These are phyloP conservation scores for Pagetopsis macropterus DNA, from an alignment of 2,797 vertebrate species.

Conservation along the genomic window DNA sequence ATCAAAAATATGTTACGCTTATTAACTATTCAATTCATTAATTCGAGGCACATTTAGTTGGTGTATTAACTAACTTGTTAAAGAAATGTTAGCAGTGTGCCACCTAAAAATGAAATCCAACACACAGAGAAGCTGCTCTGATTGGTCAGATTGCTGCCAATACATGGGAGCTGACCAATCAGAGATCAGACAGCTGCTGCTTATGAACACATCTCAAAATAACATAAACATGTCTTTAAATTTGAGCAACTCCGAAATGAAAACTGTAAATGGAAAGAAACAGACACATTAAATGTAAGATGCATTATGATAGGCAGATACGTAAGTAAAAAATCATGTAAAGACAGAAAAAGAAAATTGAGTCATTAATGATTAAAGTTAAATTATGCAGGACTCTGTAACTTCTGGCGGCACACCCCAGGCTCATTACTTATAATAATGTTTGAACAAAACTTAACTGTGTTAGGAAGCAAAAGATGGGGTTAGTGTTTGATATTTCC, in stretches of 20 bases:
- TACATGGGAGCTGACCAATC: background rate
- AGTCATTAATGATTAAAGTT: background rate
- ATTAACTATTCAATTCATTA: background rate
- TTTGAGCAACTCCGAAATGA: background rate
- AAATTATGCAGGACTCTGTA: background rate
- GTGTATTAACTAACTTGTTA: background rate
- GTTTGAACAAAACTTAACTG: conserved; percentile 3
- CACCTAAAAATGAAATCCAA: background rate
- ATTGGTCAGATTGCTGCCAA: background rate
- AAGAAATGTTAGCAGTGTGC: background rate
- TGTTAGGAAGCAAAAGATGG: background rate
- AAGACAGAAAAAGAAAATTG: background rate
- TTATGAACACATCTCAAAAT: background rate
- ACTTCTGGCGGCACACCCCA: background rate
- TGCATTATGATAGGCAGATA: background rate
- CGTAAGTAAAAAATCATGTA: background rate
- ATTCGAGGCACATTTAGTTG: background rate
- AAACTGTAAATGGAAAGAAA: conserved; percentile 7
- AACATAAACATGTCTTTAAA: background rate
- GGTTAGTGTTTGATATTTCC: background rate
- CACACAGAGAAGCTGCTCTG: background rate
- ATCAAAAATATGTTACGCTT: background rate
- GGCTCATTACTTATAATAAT: conserved; percentile 16
- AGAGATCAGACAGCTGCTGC: background rate
- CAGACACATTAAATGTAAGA: background rate